Conservation (phyloP, 2,888 invertebrate species). For the Clusia tigrina region DNA sequence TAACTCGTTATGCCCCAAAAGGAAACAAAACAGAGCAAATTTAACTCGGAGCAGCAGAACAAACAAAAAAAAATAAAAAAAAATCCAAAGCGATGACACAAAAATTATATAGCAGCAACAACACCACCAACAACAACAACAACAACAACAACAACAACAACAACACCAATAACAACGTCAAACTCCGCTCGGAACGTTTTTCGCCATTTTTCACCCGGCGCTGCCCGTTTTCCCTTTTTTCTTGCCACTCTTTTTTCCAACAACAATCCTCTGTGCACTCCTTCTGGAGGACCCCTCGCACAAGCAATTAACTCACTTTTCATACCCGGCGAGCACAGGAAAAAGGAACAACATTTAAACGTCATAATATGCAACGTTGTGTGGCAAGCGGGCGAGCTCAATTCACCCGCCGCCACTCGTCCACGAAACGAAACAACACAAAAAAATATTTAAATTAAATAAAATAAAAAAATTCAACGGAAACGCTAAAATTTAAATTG, state of each 20-base stretch:
- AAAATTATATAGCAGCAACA: not conserved
- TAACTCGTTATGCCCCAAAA: constrained; percentile 2
- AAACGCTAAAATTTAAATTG: not conserved
- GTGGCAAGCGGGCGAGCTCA: not conserved
- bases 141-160: not conserved
- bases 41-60: too few species aligned
- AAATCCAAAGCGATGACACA: not conserved
- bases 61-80: constrained; percentile 14
- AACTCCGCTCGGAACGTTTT: not conserved
- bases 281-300: not conserved
- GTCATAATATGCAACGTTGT: not conserved
- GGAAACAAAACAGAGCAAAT: not conserved
- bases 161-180: not conserved
- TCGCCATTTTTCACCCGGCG: not conserved
- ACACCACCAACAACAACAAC: not conserved
- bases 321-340: not conserved
- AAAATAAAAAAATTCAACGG: too few species aligned
- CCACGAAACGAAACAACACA: too few species aligned
- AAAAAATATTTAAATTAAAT: too few species aligned
- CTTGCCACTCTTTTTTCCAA: not conserved
- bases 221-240: not conserved
- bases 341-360: not conserved
- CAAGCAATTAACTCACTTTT: constrained; percentile 27
- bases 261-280: not conserved
- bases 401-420: not conserved